Evolutionary conservation across 2,888 invertebrate species (phyloP).

Genomic region (Sarcophaga carnaria): DNA sequence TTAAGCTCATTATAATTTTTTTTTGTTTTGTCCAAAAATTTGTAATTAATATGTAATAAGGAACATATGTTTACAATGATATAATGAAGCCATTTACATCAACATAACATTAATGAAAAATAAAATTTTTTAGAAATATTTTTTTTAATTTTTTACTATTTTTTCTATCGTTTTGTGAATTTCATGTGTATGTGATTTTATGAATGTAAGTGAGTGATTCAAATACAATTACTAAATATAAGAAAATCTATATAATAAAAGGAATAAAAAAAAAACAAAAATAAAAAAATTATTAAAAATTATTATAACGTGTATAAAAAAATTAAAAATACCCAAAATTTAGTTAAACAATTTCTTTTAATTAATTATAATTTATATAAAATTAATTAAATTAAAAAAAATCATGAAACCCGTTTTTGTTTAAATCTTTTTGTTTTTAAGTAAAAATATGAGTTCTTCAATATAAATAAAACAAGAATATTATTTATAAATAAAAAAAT

Average conservation of each 20-base stretch:
- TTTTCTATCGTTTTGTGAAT: background rate
- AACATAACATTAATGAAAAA: background rate
- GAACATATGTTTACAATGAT: no score
- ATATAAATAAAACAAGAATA: background rate
- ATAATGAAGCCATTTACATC: background rate
- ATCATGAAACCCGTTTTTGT: background rate
- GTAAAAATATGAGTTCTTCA: background rate
- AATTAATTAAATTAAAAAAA: background rate
- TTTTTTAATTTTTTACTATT: background rate
- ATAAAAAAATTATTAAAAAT: background rate
- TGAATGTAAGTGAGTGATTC: slow-evolving; percentile 24
- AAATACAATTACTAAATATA: slow-evolving; percentile 21
- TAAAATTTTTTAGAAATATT: background rate
- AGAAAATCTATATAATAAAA: background rate
- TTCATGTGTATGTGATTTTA: slow-evolving; percentile 22
- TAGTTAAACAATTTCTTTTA: no score
- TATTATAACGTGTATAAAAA: background rate
- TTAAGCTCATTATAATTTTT: no score
- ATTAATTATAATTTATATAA: no score
- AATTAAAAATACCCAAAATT: no score
- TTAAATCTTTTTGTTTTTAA: background rate
- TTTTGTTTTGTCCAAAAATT: no score
- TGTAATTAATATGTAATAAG: no score
- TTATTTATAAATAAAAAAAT: slow-evolving; percentile 10
- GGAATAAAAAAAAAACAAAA: background rate